Conservation (phyloP, 2,797 vertebrate genomes). For the Ficedula albicollis region DNA sequence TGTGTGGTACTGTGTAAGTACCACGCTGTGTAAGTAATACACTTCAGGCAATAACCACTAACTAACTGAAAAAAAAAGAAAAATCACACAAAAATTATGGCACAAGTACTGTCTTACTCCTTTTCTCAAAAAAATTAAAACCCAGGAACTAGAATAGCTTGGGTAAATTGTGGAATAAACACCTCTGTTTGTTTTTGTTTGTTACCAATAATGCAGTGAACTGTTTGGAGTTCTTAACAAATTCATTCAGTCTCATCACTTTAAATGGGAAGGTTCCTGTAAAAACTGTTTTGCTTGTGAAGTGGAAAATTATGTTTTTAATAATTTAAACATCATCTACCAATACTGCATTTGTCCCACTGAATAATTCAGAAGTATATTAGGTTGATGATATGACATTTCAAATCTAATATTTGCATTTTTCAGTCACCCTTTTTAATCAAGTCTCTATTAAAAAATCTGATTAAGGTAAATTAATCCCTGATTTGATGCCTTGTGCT, state of each 20-base stretch:
- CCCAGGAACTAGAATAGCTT: not conserved
- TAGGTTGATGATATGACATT: slow-evolving; percentile 13
- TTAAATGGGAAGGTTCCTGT: slow-evolving; percentile 3
- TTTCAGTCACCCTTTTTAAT: slow-evolving; percentile 27
- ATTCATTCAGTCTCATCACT: not conserved
- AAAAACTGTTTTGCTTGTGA: slow-evolving; percentile 40
- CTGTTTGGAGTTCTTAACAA: not conserved
- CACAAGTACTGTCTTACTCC: not conserved
- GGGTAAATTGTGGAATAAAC: not conserved
- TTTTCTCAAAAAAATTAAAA: not conserved
- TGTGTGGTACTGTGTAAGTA: not conserved
- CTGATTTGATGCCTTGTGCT: slow-evolving; percentile 31
- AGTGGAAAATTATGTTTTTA: slow-evolving; percentile 23
- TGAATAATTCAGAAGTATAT: slow-evolving; percentile 38
- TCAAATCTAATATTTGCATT: slow-evolving; percentile 48
- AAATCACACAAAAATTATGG: not conserved
- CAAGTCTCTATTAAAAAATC: slow-evolving; percentile 32
- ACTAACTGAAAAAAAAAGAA: not conserved
- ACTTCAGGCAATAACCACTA: not conserved
- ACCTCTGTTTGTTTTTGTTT: not conserved
- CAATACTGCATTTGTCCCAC: not conserved
- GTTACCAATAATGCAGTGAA: not conserved
- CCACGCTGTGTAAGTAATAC: not conserved
- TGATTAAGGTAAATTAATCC: slow-evolving; percentile 44
- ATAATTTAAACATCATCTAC: slow-evolving; percentile 32